Evolutionary conservation across 2,797 vertebrate genomes (phyloP), one percentile per base, ranked within the genome.

Genomic region (Lemur catta): DNA sequence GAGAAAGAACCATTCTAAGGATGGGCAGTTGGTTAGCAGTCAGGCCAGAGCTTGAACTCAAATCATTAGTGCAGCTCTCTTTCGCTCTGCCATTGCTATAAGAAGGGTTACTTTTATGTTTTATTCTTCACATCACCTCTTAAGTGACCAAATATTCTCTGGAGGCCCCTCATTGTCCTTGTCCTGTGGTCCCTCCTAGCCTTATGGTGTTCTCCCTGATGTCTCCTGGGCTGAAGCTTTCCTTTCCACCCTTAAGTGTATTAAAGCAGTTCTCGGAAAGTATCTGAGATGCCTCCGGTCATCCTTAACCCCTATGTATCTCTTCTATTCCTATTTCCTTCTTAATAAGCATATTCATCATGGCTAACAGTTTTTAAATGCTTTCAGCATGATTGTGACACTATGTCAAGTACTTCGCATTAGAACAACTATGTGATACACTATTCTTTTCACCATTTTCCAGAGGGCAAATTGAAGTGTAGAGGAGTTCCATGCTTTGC

Each of bases 321-420:
- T 52, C n/a, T 81, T 90, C 35, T 38, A 57, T 84, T 96, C 76
- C 63, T 78, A 38, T 33, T 76, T 96, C n/a, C 43, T 59, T 95
- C 50, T 93, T 89, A 82, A 38, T 82, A 85, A 80, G 41, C 9
- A 24, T 30, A 75, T 20, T 65, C 89, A 18, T 91, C 33, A 35
- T 86, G n/a, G 13, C 43, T 69, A 30, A 76, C 17, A 75, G 41
- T 15, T 91, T 93, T 63, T 50, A 30, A 65, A 50, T 75, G 26
- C 30, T 82, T 95, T 26, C 9, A 33, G 28, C 69, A 69, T 72
- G 48, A 67, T 28, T 22, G 28, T 52, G 38, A 30, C 55, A 8
- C 13, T 13, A 20, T 76, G 20, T 78, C 14, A 88, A 1, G 14
- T 76, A 75, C 28, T 72, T 93, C 59, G 18, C 33, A 38, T 78